phyloP scores from a whole-genome alignment of 2,888 invertebrate species.

The Zygaena filipendulae region DNA sequence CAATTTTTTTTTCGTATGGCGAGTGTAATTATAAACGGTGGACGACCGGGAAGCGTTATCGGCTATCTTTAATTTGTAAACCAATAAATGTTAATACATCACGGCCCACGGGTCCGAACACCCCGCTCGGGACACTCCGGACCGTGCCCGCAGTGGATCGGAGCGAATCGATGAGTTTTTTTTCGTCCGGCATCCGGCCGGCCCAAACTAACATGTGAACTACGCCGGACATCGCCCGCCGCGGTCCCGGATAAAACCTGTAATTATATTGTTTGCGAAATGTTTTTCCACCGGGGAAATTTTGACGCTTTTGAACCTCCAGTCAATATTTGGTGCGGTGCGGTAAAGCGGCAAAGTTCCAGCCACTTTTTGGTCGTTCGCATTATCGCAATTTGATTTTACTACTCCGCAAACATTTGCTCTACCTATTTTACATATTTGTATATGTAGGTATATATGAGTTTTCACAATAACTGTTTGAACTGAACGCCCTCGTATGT shows the following conservation, averaged over 20 bases:
- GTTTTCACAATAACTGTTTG: too few species aligned
- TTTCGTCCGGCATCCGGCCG: slow-evolving; percentile 30
- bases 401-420: slow-evolving; percentile 15
- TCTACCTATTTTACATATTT: too few species aligned
- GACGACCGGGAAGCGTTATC: too few species aligned
- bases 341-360: slow-evolving; percentile 23
- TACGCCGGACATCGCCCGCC: slow-evolving; percentile 37
- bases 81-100: slow-evolving; percentile 67
- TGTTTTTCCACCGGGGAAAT: slow-evolving; percentile 53
- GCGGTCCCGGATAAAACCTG: slow-evolving; percentile 33
- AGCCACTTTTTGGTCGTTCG: slow-evolving; percentile 28
- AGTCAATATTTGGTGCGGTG: slow-evolving; percentile 56
- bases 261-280: slow-evolving; percentile 58
- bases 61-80: slow-evolving; percentile 65
- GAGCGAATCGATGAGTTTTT: slow-evolving; percentile 62
- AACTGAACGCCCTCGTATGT: too few species aligned
- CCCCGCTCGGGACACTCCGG: slow-evolving; percentile 25
- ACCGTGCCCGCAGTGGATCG: slow-evolving; percentile 26
- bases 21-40: too few species aligned
- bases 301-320: slow-evolving; percentile 52
- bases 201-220: slow-evolving; percentile 62
- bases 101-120: slow-evolving; percentile 32
- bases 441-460: too few species aligned
- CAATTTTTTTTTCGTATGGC: too few species aligned
- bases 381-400: slow-evolving; percentile 40